Conservation (phyloP, 2,797 vertebrate genomes). For the Lepus oiostolus region DNA sequence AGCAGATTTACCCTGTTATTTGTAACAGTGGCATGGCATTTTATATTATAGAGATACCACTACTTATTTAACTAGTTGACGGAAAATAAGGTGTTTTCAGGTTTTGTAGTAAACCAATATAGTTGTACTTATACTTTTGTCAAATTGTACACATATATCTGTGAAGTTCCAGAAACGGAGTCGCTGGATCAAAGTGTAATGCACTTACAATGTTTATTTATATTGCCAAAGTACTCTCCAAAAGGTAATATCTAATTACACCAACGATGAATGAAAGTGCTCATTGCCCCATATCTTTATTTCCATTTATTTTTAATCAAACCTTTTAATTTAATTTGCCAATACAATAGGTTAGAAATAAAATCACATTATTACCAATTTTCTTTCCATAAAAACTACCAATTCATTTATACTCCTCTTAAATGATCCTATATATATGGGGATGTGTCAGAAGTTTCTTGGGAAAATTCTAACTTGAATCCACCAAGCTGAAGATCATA, state of each 20-base stretch:
- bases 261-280: neutral
- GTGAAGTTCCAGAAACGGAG: constrained; percentile 9
- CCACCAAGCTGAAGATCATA: neutral
- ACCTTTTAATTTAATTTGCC: constrained; percentile 20
- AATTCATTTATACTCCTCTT: constrained; percentile 30
- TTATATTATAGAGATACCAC: neutral
- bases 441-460: constrained; percentile 19
- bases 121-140: neutral
- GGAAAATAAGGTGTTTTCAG: constrained; percentile 6
- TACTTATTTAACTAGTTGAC: constrained; percentile 30
- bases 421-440: constrained; percentile 38
- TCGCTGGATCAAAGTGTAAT: constrained; percentile 6
- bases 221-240: constrained; percentile 9
- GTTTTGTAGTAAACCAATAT: neutral
- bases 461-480: constrained; percentile 55
- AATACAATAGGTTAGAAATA: constrained; percentile 17
- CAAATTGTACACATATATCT: neutral
- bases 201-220: constrained; percentile 33
- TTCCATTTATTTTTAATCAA: neutral
- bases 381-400: constrained; percentile 1
- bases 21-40: neutral
- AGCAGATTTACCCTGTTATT: constrained; percentile 30
- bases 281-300: neutral
- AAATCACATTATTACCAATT: neutral
- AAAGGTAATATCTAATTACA: neutral